phyloP scores from a whole-genome alignment of 2,113 vertebrate genomes.

The Edolisoma coerulescens region DNA sequence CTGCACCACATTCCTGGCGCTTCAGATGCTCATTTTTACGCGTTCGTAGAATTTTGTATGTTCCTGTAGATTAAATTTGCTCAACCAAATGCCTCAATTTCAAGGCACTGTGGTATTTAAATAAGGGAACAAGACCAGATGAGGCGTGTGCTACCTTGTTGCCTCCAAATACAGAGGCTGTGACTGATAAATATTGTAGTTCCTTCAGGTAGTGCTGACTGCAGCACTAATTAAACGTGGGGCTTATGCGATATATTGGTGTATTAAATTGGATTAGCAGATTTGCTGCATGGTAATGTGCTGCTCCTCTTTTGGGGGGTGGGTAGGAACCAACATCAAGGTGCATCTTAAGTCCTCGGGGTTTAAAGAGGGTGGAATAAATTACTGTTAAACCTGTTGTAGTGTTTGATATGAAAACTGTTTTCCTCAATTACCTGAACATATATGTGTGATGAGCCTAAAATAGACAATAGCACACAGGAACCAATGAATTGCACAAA shows the following conservation, averaged over 20 bases:
- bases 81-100: neutral
- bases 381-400: constrained; percentile 13
- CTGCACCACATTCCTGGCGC: neutral
- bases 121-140: neutral
- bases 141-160: neutral
- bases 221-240: constrained; percentile 24
- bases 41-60: neutral
- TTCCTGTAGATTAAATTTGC: neutral
- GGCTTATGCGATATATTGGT: constrained; percentile 30
- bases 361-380: constrained; percentile 27
- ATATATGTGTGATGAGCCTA: constrained; percentile 86
- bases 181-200: constrained; percentile 3
- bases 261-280: constrained; percentile 60
- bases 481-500: constrained; percentile 91
- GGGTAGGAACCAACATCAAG: constrained; percentile 1
- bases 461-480: constrained; percentile 91
- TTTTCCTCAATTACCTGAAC: constrained; percentile 82
- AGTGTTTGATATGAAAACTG: neutral
- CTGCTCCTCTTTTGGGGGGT: neutral
- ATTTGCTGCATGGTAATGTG: constrained; percentile 42
- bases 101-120: neutral
- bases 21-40: neutral
- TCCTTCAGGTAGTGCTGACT: constrained; percentile 41
- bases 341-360: constrained; percentile 7
- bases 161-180: neutral